A percentile compares a stretch with the other conserved stretches of the same genome.
Evolutionary conservation across 2,113 vertebrate species (phyloP).

Genomic region (Lagenorhynchus albirostris): DNA sequence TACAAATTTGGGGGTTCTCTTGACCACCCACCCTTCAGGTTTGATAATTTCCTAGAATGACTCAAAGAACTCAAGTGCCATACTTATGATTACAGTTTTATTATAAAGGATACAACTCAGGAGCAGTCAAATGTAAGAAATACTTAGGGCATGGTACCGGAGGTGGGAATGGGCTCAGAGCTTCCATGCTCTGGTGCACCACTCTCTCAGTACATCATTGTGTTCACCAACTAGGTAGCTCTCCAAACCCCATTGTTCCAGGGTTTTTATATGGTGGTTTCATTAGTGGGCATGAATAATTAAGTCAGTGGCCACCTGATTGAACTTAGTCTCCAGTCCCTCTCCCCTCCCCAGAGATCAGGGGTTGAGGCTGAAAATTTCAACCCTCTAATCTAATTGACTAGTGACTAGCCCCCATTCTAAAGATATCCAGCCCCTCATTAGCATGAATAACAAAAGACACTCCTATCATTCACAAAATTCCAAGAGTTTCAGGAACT

Average conservation of each 20-base stretch:
- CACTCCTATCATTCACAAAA: background rate
- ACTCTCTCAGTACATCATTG: background rate
- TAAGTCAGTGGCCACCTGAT: background rate
- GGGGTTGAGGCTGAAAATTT: background rate
- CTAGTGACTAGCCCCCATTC: background rate
- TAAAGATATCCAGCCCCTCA: background rate
- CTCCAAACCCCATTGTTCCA: background rate
- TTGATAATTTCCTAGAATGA: background rate
- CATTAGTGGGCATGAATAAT: background rate
- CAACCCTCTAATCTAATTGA: background rate
- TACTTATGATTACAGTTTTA: background rate
- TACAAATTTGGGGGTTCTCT: background rate
- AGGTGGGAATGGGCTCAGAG: background rate
- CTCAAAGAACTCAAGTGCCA: background rate
- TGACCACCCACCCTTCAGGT: background rate
- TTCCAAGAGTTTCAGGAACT: background rate
- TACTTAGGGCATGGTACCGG: background rate
- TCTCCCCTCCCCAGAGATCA: background rate
- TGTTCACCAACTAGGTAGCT: background rate
- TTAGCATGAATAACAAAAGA: background rate
- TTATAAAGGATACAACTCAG: background rate
- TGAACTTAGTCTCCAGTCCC: background rate
- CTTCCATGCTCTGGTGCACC: background rate
- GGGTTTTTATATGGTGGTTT: background rate
- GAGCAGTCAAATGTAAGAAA: background rate